Percentiles rank a stretch among this genome's conserved stretches.
Conservation (phyloP, 1,140 invertebrate species). For the Trinorchestia longiramus region DNA sequence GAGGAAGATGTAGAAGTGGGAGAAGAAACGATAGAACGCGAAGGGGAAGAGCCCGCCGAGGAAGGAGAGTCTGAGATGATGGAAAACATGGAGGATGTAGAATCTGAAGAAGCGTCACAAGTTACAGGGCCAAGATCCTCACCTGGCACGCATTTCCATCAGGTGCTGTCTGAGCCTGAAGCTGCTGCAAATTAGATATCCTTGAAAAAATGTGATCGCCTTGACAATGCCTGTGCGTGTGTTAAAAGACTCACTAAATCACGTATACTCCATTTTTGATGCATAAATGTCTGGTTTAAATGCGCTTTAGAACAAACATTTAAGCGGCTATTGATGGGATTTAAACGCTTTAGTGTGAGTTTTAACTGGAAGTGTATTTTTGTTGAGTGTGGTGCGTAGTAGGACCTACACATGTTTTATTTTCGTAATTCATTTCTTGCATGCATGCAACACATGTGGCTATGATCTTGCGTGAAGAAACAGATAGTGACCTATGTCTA, state of each 20-base stretch:
- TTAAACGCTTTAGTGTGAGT: background rate
- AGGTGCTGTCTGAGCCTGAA: background rate
- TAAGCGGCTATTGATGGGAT: background rate
- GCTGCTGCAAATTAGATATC: background rate
- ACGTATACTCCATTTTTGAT: background rate
- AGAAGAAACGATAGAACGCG: slow-evolving; percentile 46
- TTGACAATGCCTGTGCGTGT: background rate
- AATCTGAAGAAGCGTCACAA: background rate
- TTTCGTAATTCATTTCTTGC: background rate
- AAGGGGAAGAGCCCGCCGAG: slow-evolving; percentile 28
- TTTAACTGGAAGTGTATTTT: background rate
- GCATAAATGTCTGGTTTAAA: background rate
- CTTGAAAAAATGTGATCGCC: background rate
- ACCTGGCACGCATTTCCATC: background rate
- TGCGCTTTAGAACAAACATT: background rate
- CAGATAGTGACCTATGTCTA: background rate
- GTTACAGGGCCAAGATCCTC: background rate
- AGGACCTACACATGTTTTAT: background rate
- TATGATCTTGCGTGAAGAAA: background rate
- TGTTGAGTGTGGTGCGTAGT: background rate
- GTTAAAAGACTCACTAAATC: background rate
- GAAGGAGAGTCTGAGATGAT: background rate
- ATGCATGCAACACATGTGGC: background rate
- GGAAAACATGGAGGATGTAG: slow-evolving; percentile 11
- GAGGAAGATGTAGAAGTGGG: slow-evolving; percentile 52